These are phyloP conservation scores for Drosophila leonis DNA, from an alignment of 2,888 invertebrate genomes.

Conservation along the genomic window DNA sequence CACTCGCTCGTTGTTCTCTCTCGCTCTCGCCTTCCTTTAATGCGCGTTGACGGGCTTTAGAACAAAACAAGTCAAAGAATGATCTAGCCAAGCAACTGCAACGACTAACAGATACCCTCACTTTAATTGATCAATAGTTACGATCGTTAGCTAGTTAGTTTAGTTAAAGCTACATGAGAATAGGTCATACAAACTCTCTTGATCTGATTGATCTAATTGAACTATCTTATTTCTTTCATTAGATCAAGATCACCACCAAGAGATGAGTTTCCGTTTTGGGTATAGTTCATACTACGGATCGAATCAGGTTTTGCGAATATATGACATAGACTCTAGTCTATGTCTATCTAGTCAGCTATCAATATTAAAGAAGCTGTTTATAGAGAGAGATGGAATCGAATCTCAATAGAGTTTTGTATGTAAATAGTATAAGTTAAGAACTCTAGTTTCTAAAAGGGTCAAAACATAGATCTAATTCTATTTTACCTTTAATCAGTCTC, in stretches of 20 bases:
- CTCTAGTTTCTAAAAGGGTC: not conserved
- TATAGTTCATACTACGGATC: not conserved
- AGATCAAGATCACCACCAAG: not conserved
- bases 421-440: not conserved
- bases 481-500: not conserved
- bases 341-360: not conserved
- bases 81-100: not conserved
- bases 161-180: too few species aligned
- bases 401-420: not conserved
- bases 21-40: constrained; percentile 51
- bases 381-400: not conserved
- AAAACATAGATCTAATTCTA: not conserved
- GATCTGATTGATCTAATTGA: too few species aligned
- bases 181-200: too few species aligned
- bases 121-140: not conserved
- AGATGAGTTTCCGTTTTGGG: not conserved
- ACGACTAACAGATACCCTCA: constrained; percentile 23
- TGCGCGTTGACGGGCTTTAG: constrained; percentile 33
- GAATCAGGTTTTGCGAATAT: not conserved
- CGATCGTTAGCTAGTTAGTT: not conserved
- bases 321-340: too few species aligned
- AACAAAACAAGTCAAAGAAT: constrained; percentile 26
- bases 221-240: not conserved
- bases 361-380: not conserved
- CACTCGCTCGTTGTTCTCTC: not conserved